Evolutionary conservation across 92 coral and sea anemone species (phyloP), one percentile per base, ranked within the genome.

Genomic region (Parazoanthus swiftii): DNA sequence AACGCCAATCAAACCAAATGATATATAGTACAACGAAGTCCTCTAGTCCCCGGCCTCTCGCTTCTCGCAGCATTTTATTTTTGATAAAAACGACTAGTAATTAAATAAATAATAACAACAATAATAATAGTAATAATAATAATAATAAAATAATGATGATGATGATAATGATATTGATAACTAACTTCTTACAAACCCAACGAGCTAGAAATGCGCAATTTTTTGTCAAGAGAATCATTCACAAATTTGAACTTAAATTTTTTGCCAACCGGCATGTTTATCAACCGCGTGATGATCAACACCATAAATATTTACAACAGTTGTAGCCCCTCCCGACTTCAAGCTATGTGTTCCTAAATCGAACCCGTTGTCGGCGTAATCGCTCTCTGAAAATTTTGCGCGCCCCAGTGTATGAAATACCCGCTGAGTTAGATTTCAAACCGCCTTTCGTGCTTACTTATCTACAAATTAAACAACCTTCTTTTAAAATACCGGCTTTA

Each of bases 381-480:
- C 29, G n/a, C 46, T 76, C 35, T 35, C 37, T 89, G 33, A 89
- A n/a, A 39, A 82, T 39, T 54, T 89, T 85, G 76, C 18, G 10
- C n/a, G 85, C 89, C 42, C 88, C 76, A 21, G 91, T 82, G 15
- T 89, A 83, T 48, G 89, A 76, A 35, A 89, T 83, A 8, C 91
- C 88, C 13, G 35, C 37, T 38, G 77, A 43, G 42, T 16, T 83
- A 18, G 50, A 21, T 26, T 83, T 83, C 78, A 80, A 18, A 26
- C 85, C 85, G n/a, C 33, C 33, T 67, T 67, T 67, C 33, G 73
- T 67, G 33, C 73, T 46, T 39, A 76, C 80, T 36, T 39, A 76
- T 36, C 80, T 76, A 76, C 80, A 76, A 0, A 76, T 76, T 46
- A 76, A 23, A 76, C 3, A 76, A 76, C 48, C 80, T 20, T 80